phyloP scores from a whole-genome alignment of 1,140 invertebrate genomes.

The Trichonephila clavipes region DNA sequence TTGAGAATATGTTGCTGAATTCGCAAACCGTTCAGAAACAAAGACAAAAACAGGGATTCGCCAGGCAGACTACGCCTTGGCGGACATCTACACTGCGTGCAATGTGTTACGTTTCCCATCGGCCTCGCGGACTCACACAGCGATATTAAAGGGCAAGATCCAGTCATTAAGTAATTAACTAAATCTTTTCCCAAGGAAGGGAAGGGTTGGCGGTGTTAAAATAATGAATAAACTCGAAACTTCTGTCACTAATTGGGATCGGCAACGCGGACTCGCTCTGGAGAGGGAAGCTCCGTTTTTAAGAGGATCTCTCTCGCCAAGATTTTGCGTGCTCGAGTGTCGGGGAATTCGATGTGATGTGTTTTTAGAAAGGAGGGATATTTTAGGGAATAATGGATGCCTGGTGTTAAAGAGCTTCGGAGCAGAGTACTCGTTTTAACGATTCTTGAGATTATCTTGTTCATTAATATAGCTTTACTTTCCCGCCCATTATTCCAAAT shows the following conservation, averaged over 20 bases:
- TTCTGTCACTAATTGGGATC: constrained; percentile 67
- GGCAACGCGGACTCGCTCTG: constrained; percentile 14
- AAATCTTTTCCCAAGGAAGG: constrained; percentile 29
- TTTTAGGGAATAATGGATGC: neutral
- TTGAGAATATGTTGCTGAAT: constrained; percentile 28
- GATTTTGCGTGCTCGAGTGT: neutral
- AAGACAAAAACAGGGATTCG: constrained; percentile 49
- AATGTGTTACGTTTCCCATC: constrained; percentile 55
- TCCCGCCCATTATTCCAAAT: neutral
- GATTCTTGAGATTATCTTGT: neutral
- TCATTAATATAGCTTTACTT: neutral
- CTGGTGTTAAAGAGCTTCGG: neutral
- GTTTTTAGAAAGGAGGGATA: neutral
- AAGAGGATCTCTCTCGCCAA: neutral
- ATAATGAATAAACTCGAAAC: constrained; percentile 74
- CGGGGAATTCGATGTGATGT: neutral
- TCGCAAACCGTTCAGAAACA: constrained; percentile 24
- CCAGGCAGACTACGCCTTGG: constrained; percentile 1
- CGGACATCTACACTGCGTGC: neutral
- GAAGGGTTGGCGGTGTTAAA: constrained; percentile 51
- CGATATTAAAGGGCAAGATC: constrained; percentile 60
- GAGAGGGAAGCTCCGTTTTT: constrained; percentile 20
- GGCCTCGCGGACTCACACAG: neutral
- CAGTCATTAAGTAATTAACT: constrained; percentile 72
- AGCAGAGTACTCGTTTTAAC: neutral